Evolutionary conservation across 2,797 vertebrate genomes (phyloP).

Genomic region (Rhynchonycteris naso): DNA sequence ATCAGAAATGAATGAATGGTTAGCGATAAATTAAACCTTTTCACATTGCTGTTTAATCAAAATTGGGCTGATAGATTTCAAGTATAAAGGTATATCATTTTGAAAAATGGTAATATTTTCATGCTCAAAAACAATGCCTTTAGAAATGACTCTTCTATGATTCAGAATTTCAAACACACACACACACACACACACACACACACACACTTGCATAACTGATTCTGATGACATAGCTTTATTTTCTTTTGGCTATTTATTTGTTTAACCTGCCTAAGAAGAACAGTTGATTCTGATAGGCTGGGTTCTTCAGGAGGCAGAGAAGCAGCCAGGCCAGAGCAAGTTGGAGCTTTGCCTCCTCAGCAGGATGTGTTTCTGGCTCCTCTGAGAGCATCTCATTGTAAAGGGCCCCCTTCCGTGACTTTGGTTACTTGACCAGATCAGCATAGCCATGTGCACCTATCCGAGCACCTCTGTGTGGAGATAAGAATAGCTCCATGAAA

Average conservation of each 20-base stretch:
- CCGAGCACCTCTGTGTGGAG: conserved; percentile 26
- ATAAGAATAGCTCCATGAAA: background rate
- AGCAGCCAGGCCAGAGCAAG: background rate
- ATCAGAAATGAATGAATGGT: background rate
- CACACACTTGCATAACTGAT: background rate
- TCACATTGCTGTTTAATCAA: background rate
- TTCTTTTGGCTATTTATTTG: background rate
- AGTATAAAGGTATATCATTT: background rate
- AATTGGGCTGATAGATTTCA: background rate
- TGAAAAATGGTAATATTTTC: background rate
- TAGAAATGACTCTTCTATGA: background rate
- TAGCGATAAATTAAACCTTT: background rate
- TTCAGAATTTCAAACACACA: background rate
- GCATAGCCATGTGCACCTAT: background rate
- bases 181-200: too few species aligned
- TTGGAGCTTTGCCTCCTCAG: background rate
- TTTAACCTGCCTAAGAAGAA: background rate
- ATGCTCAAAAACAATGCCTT: background rate
- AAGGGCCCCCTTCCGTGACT: conserved; percentile 28
- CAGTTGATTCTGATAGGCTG: background rate
- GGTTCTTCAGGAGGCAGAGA: background rate
- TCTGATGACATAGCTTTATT: background rate
- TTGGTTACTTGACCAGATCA: conserved; percentile 47
- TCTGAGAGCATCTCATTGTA: conserved; percentile 51
- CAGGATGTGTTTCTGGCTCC: background rate